Conservation (phyloP, 2,113 vertebrate genomes). For the Limanda limanda region DNA sequence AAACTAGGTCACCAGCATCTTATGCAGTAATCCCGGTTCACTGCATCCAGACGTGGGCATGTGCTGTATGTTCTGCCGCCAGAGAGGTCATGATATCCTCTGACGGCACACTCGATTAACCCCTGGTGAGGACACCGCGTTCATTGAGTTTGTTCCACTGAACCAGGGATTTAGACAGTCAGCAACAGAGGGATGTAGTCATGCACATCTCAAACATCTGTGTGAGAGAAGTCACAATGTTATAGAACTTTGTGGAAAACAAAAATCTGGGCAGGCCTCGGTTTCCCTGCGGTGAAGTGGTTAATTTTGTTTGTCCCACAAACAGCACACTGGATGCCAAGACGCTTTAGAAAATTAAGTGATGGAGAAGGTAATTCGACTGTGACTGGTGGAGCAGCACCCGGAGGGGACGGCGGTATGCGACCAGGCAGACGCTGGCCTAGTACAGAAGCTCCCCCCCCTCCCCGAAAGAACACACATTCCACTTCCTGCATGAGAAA, state of each 20-base stretch:
- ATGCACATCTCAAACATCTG: constrained; percentile 60
- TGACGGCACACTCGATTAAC: constrained; percentile 75
- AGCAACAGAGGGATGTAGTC: constrained; percentile 39
- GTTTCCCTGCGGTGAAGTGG: constrained; percentile 7
- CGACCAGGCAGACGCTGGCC: constrained; percentile 36
- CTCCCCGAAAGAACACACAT: constrained; percentile 24
- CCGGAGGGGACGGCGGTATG: constrained; percentile 21
- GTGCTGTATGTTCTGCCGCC: constrained; percentile 78
- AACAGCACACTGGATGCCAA: background rate
- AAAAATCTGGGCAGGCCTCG: constrained; percentile 22
- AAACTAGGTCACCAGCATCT: constrained; percentile 84
- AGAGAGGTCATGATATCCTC: constrained; percentile 79
- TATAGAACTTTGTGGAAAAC: constrained; percentile 8
- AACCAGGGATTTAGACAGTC: constrained; percentile 63
- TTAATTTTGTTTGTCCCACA: constrained; percentile 14
- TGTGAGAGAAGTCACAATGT: constrained; percentile 38
- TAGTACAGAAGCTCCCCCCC: constrained; percentile 32
- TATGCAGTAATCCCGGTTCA: constrained; percentile 83
- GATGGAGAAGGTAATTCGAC: constrained; percentile 32
- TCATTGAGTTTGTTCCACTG: constrained; percentile 51
- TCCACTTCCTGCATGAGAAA: constrained; percentile 68
- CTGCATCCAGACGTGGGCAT: constrained; percentile 76
- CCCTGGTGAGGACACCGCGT: constrained; percentile 72
- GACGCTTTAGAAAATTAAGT: constrained; percentile 20
- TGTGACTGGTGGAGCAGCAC: constrained; percentile 12